phyloP scores from a whole-genome alignment of 2,113 vertebrate genomes.

The Paramormyrops kingsleyae region DNA sequence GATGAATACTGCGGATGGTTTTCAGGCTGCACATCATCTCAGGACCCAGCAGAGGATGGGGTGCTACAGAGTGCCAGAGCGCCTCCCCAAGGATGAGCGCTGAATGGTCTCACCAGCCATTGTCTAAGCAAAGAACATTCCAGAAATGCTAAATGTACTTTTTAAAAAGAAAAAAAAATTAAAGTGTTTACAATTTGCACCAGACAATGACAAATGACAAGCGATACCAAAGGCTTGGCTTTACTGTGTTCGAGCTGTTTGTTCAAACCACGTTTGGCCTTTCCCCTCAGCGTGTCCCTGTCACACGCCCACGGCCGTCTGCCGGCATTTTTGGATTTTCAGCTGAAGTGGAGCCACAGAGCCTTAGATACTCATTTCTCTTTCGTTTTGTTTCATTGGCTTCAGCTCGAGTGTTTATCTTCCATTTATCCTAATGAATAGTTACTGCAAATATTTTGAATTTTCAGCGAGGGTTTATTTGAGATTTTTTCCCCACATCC shows the following conservation, averaged over 20 bases:
- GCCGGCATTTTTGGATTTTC: slow-evolving; percentile 3
- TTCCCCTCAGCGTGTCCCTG: background rate
- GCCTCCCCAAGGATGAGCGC: background rate
- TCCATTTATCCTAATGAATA: slow-evolving; percentile 49
- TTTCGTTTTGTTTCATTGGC: slow-evolving; percentile 44
- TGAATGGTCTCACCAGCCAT: background rate
- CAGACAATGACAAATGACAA: slow-evolving; percentile 43
- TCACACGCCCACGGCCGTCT: background rate
- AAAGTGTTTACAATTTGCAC: slow-evolving; percentile 49
- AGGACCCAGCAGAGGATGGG: background rate
- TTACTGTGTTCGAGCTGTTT: background rate
- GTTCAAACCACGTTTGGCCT: background rate
- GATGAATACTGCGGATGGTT: background rate
- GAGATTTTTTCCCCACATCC: slow-evolving; percentile 38
- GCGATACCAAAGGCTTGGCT: slow-evolving; percentile 20
- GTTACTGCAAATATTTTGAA: slow-evolving; percentile 60
- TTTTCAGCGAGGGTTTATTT: slow-evolving; percentile 13
- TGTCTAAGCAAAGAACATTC: slow-evolving; percentile 36
- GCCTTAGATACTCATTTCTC: background rate
- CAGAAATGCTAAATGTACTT: slow-evolving; percentile 33
- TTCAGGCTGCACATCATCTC: background rate
- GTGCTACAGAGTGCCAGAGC: background rate
- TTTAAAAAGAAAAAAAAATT: slow-evolving; percentile 10
- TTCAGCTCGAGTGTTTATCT: slow-evolving; percentile 55
- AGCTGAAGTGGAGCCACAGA: background rate